These are phyloP conservation scores for Monopis laevigella DNA, from an alignment of 2,888 invertebrate species.

Conservation along the genomic window DNA sequence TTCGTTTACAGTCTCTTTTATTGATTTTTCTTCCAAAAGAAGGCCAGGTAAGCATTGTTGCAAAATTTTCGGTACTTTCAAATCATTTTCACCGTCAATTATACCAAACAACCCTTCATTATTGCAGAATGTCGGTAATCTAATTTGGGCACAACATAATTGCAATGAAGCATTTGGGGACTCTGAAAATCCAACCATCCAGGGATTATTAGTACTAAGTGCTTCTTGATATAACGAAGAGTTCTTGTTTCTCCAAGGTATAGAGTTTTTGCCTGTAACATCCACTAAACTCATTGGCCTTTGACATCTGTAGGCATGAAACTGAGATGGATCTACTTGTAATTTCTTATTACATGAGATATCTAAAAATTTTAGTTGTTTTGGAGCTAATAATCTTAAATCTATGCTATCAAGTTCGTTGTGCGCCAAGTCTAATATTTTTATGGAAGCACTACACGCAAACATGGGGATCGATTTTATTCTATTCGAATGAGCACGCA, in stretches of 20 bases:
- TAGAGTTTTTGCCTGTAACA: slow-evolving; percentile 81
- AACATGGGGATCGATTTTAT: slow-evolving; percentile 79
- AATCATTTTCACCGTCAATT: slow-evolving; percentile 81
- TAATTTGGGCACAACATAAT: slow-evolving; percentile 80
- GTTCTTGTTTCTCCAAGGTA: slow-evolving; percentile 66
- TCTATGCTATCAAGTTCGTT: slow-evolving; percentile 85
- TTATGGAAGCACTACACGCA: slow-evolving; percentile 76
- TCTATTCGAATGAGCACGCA: slow-evolving; percentile 85
- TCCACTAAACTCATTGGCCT: slow-evolving; percentile 85
- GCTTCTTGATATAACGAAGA: slow-evolving; percentile 67
- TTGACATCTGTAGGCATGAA: slow-evolving; percentile 81
- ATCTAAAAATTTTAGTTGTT: slow-evolving; percentile 85
- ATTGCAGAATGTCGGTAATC: slow-evolving; percentile 81
- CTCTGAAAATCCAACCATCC: slow-evolving; percentile 87
- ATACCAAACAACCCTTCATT: slow-evolving; percentile 84
- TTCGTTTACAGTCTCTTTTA: slow-evolving; percentile 81
- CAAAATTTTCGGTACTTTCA: slow-evolving; percentile 73
- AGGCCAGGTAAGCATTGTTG: slow-evolving; percentile 82
- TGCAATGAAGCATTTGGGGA: slow-evolving; percentile 79
- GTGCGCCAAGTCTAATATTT: slow-evolving; percentile 85
- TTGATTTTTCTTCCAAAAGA: slow-evolving; percentile 80
- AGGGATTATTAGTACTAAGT: slow-evolving; percentile 70
- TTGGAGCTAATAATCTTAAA: slow-evolving; percentile 78
- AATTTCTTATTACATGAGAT: slow-evolving; percentile 84
- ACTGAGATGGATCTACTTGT: slow-evolving; percentile 84